Percentiles rank a stretch among this genome's conserved stretches.
Conservation (phyloP, 2,113 vertebrate genomes). For the Coregonus clupeaformis region DNA sequence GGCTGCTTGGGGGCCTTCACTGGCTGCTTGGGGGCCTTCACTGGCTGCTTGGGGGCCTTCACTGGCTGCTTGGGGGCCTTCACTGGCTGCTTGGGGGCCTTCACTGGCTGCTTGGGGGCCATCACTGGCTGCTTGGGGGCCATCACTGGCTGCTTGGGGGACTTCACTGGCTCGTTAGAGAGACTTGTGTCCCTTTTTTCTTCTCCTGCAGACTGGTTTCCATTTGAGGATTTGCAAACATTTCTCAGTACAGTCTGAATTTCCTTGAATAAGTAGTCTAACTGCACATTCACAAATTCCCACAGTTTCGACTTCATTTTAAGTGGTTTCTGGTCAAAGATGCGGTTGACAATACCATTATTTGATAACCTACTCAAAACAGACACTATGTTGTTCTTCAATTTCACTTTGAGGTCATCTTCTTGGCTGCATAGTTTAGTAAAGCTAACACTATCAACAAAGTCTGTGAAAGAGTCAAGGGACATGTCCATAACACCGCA, state of each 20-base stretch:
- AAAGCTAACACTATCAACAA: slow-evolving; percentile 83
- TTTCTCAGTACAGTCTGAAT: slow-evolving; percentile 74
- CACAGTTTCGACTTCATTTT: slow-evolving; percentile 93
- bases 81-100: too few relatives aligned
- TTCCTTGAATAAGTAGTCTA: slow-evolving; percentile 88
- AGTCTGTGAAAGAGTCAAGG: slow-evolving; percentile 82
- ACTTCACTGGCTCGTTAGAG: slow-evolving; percentile 21
- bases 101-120: slow-evolving; percentile 10
- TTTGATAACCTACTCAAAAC: slow-evolving; percentile 85
- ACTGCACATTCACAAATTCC: slow-evolving; percentile 91
- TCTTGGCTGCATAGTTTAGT: slow-evolving; percentile 76
- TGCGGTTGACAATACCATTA: slow-evolving; percentile 88
- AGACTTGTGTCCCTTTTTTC: slow-evolving; percentile 35
- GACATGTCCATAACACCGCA: slow-evolving; percentile 87
- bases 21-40: slow-evolving; percentile 36
- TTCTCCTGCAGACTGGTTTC: background rate
- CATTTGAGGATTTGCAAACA: slow-evolving; percentile 60
- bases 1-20: background rate
- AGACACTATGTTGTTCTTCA: slow-evolving; percentile 81
- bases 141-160: slow-evolving; percentile 36
- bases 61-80: too few relatives aligned
- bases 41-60: slow-evolving; percentile 15
- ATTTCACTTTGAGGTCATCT: slow-evolving; percentile 74
- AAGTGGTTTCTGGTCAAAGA: slow-evolving; percentile 88
- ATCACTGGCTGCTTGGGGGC: slow-evolving; percentile 31